These are phyloP conservation scores for Chloroclysta siterata DNA, from an alignment of 2,888 invertebrate genomes.

Conservation along the genomic window DNA sequence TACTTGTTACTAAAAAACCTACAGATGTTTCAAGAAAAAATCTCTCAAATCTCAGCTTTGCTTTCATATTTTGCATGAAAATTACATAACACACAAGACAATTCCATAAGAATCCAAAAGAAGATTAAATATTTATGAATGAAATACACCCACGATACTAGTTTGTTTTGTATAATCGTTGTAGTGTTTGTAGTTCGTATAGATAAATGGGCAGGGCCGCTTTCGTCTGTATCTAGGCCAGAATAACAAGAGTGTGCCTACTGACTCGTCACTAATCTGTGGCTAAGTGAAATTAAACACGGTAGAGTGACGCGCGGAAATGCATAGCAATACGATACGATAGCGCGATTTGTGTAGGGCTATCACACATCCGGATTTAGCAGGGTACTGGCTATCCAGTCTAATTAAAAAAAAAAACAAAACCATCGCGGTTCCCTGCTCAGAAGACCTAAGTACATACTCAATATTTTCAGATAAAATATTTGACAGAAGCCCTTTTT, in stretches of 20 bases:
- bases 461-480: no score
- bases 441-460: no score
- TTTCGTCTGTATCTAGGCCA: slow-evolving; percentile 70
- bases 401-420: no score
- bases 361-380: slow-evolving; percentile 26
- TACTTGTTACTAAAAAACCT: background rate
- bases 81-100: no score
- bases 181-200: slow-evolving; percentile 34
- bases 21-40: no score
- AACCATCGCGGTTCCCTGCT: no score
- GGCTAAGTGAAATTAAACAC: slow-evolving; percentile 63
- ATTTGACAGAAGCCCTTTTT: no score
- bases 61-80: no score
- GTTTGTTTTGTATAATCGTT: slow-evolving; percentile 30
- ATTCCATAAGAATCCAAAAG: slow-evolving; percentile 2
- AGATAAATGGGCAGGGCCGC: slow-evolving; percentile 68
- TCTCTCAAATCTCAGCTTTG: no score
- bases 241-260: slow-evolving; percentile 56
- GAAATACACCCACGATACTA: slow-evolving; percentile 31
- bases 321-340: slow-evolving; percentile 41
- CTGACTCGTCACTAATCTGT: slow-evolving; percentile 34
- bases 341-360: slow-evolving; percentile 32
- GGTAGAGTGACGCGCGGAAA: slow-evolving; percentile 49
- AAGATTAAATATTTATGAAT: slow-evolving; percentile 26
- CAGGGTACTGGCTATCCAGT: background rate